Evolutionary conservation across 2,888 invertebrate species (phyloP).

Genomic region (Chrysotoxum bicinctum): DNA sequence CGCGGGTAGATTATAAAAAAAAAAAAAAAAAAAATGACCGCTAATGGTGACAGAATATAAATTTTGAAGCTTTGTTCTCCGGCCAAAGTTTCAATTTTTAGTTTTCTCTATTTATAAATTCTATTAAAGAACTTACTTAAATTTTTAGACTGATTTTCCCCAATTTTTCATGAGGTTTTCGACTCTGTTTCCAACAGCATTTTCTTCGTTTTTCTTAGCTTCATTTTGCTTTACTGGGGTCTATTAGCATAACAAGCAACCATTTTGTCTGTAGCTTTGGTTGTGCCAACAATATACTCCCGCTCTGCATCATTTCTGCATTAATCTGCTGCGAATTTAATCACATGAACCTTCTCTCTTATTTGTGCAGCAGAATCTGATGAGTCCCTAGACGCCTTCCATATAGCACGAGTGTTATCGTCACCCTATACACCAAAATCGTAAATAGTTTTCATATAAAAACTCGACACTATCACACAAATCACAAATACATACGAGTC

Average conservation of each 20-base stretch:
- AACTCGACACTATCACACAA: not conserved
- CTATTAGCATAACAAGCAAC: not conserved
- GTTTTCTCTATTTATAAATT: no score
- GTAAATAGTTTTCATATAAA: not conserved
- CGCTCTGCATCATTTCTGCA: not conserved
- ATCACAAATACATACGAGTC: not conserved
- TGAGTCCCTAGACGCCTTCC: constrained; percentile 8
- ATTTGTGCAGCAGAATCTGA: not conserved
- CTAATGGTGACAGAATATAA: no score
- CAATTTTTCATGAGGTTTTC: no score
- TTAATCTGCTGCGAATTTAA: not conserved
- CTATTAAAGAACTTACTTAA: no score
- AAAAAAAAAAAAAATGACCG: no score
- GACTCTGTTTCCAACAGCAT: not conserved
- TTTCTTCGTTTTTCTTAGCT: not conserved
- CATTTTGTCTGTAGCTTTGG: not conserved
- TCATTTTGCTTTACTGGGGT: not conserved
- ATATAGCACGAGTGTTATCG: not conserved
- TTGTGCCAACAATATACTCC: not conserved
- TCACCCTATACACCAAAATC: not conserved
- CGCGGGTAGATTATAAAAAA: no score
- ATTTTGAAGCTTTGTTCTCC: no score
- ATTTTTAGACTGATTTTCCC: no score
- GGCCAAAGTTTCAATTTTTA: no score
- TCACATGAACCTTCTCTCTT: not conserved